These are phyloP conservation scores for Glossosoma conforme DNA, from an alignment of 1,140 invertebrate species.

Conservation along the genomic window DNA sequence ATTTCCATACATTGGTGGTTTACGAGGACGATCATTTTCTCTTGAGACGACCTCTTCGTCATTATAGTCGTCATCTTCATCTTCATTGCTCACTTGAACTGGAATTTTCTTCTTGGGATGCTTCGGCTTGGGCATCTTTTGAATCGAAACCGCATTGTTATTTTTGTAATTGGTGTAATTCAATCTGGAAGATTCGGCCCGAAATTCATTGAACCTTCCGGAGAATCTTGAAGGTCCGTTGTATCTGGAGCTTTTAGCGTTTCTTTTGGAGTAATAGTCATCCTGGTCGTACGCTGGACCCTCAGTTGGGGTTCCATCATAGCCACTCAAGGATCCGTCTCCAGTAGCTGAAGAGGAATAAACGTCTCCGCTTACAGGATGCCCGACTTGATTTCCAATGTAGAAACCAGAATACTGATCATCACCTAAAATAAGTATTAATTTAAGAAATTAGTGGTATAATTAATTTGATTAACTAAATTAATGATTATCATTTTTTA, in stretches of 20 bases:
- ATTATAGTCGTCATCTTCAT: conserved; percentile 9
- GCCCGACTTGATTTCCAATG: conserved; percentile 13
- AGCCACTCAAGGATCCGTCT: conserved; percentile 23
- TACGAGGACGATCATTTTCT: too few relatives aligned
- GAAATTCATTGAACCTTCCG: background rate
- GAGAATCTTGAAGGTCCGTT: background rate
- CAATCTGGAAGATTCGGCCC: too few relatives aligned
- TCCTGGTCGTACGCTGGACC: too few relatives aligned
- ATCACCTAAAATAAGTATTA: conserved; percentile 10
- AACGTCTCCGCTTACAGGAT: conserved; percentile 11
- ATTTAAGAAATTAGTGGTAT: background rate
- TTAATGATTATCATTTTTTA: too few relatives aligned
- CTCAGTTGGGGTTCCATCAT: conserved; percentile 11
- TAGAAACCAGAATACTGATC: conserved; percentile 16
- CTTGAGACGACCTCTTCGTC: too few relatives aligned
- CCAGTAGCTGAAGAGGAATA: conserved; percentile 12
- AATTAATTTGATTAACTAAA: background rate
- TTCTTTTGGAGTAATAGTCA: too few relatives aligned
- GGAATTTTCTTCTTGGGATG: background rate
- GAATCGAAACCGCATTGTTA: too few relatives aligned
- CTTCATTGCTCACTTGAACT: background rate
- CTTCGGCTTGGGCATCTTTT: too few relatives aligned
- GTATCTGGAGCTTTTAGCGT: background rate
- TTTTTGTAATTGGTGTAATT: too few relatives aligned
- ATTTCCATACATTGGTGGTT: too few relatives aligned